Percentiles rank a stretch among this genome's conserved stretches.
Evolutionary conservation across 2,888 invertebrate genomes (phyloP).

Genomic region (Nomada hirtipes): DNA sequence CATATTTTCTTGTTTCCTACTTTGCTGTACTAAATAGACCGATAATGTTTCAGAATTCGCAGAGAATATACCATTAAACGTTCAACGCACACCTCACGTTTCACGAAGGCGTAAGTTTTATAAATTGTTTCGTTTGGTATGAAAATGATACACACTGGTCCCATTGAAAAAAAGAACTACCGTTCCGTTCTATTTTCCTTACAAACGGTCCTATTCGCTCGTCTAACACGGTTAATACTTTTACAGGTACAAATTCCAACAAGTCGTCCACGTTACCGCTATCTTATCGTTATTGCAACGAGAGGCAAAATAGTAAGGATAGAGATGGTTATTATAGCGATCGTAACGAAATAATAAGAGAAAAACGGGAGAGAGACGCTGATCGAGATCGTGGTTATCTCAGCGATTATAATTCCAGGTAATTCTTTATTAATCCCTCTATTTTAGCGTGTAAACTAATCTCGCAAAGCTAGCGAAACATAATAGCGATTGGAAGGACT

Average conservation of each 20-base stretch:
- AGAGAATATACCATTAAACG: constrained; percentile 93
- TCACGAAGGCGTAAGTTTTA: constrained; percentile 92
- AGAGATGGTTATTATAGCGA: constrained; percentile 96
- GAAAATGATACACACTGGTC: background rate
- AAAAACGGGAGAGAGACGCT: constrained; percentile 89
- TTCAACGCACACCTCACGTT: constrained; percentile 94
- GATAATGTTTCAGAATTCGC: constrained; percentile 89
- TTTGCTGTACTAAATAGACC: background rate
- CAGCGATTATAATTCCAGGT: constrained; percentile 93
- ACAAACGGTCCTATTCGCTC: background rate
- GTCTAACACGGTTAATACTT: background rate
- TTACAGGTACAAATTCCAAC: constrained; percentile 89
- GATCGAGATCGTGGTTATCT: constrained; percentile 90
- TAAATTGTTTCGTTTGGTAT: background rate
- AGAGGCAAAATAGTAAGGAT: constrained; percentile 87
- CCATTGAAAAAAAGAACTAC: background rate
- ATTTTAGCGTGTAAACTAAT: background rate
- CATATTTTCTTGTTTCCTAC: background rate
- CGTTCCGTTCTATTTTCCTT: background rate
- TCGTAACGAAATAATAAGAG: constrained; percentile 92
- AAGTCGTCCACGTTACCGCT: constrained; percentile 94
- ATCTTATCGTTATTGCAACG: constrained; percentile 89
- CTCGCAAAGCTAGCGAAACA: no score
- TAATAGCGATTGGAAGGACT: no score
- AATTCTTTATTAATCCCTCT: constrained; percentile 41